A percentile compares a stretch with the other conserved stretches of the same genome.
phyloP scores from a whole-genome alignment of 2,888 invertebrate genomes.

The Lithosia quadra region DNA sequence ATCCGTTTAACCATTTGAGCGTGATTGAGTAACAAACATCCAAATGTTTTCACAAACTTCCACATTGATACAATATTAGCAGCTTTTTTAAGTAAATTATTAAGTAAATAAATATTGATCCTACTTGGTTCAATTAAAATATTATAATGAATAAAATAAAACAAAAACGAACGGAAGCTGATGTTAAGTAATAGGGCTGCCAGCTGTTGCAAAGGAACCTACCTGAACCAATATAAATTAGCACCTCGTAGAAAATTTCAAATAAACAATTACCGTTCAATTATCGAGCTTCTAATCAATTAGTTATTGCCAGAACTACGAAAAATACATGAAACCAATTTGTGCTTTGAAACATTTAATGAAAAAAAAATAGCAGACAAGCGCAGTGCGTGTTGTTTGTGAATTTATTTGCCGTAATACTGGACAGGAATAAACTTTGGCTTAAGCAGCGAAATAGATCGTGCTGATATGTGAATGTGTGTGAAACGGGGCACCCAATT shows the following conservation, averaged over 20 bases:
- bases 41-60: no score
- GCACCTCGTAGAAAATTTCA: not conserved
- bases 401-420: constrained; percentile 59
- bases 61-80: no score
- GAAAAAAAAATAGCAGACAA: constrained; percentile 42
- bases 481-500: constrained; percentile 37
- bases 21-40: no score
- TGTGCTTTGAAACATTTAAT: constrained; percentile 22
- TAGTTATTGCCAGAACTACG: not conserved
- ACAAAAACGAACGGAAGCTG: no score
- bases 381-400: constrained; percentile 52
- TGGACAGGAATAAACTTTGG: constrained; percentile 59
- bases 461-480: constrained; percentile 39
- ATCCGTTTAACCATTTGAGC: no score
- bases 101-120: no score
- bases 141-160: no score
- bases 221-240: no score
- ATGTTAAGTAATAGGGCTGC: not conserved
- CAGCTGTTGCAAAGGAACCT: not conserved
- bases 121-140: no score
- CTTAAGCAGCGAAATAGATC: constrained; percentile 54
- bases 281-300: not conserved
- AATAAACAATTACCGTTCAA: not conserved
- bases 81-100: no score
- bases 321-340: not conserved